Evolutionary conservation across 2,888 invertebrate species (phyloP), one percentile per base, ranked within the genome.

Genomic region (Sialis lutaria): DNA sequence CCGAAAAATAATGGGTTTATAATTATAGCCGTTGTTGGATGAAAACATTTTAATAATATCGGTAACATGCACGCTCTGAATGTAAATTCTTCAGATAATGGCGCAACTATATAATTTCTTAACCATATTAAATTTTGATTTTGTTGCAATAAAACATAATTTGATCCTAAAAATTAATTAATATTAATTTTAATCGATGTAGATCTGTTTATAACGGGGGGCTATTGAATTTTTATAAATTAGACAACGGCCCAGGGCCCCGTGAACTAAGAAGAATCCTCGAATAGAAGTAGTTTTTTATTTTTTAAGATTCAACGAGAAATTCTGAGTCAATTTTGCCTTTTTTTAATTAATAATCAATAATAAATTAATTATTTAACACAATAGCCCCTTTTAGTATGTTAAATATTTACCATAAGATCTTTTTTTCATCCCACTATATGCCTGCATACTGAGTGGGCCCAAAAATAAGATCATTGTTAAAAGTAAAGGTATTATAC

Each of bases 1-100:
- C 95, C 95, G 68, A 96, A 96, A 56, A 95, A 86, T 22, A 95
- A 61, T 1, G 95, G 92, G 53, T 87, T 87, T 51, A 89, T 70
- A 56, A 91, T 80, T 42, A 93, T 77, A 22, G 89, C 83, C 49
- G 74, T 74, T 33, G 75, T 64, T 0, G 85, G 83, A 31, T 75
- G 67, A 55, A 90, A 79, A 59, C 86, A 85, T 59, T 91, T 88
- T 53, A 91, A 65, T 40, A 96, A 69, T 39, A 95, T 63, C 5
- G 95, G 92, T 66, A 95, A 70, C 90, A 96, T 93, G 60, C 93
- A 95, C 1, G 92, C 89, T 53, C 96, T 73, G 66, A 91, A 96
- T 6, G 91, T 90, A 70, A 93, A 90, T 64, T 96, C 96, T 65
- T 96, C 96, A 48, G 92, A 88, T 45, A 95, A 63, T 0, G 95